Percentiles rank a stretch among this genome's conserved stretches.
Conservation (phyloP, 2,888 invertebrate species). For the Ophion obscuratus region DNA sequence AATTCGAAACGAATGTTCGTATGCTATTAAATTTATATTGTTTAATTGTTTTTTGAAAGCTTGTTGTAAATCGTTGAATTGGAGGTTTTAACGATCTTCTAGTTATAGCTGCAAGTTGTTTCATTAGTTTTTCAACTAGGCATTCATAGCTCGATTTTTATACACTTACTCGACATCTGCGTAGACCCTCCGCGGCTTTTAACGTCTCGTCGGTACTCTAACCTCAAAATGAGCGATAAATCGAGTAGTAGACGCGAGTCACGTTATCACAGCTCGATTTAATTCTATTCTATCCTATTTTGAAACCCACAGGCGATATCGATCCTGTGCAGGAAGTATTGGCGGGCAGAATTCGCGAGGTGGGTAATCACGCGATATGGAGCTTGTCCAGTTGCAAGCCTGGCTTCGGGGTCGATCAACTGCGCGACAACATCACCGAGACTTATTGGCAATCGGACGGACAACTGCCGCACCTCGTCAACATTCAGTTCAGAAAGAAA, state of each 20-base stretch:
- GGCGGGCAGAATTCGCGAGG: conserved; percentile 90
- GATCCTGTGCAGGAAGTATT: conserved; percentile 87
- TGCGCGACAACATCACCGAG: conserved; percentile 97
- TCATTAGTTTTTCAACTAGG: background rate
- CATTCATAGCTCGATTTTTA: no score
- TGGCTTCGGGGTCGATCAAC: conserved; percentile 98
- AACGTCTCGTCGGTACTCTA: background rate
- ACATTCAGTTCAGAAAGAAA: conserved; percentile 97
- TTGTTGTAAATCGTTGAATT: background rate
- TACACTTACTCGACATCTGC: no score
- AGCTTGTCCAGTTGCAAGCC: conserved; percentile 99
- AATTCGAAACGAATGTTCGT: background rate
- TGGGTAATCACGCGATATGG: conserved; percentile 98
- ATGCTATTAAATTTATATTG: background rate
- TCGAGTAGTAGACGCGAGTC: background rate
- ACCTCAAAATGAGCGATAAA: background rate
- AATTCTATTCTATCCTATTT: background rate
- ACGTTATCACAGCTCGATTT: background rate
- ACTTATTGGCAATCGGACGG: conserved; percentile 99
- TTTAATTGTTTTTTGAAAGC: background rate
- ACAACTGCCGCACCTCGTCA: conserved; percentile 98
- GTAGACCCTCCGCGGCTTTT: no score
- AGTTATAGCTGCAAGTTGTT: no score
- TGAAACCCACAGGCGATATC: conserved; percentile 78
- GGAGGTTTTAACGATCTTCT: no score